Conservation (phyloP, 2,888 invertebrate genomes). For the Polydrusus cervinus region DNA sequence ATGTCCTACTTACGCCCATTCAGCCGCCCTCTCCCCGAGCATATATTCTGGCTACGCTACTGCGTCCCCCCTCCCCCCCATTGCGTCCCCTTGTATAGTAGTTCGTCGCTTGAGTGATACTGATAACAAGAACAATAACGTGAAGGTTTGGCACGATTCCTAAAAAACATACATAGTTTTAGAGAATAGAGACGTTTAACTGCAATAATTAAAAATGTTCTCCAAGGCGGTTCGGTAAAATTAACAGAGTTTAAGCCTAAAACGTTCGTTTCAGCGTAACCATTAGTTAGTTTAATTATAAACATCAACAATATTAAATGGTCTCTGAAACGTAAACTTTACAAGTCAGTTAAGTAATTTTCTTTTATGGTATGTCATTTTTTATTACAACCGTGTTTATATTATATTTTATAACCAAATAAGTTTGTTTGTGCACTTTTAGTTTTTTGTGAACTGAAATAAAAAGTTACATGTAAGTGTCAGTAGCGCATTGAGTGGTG, state of each 20-base stretch:
- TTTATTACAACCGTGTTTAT: neutral
- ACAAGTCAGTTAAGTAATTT: neutral
- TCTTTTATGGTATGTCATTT: constrained; percentile 5
- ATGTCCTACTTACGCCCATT: no score
- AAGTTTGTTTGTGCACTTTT: neutral
- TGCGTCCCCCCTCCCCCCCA: no score
- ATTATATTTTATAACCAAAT: neutral
- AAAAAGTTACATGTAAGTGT: neutral
- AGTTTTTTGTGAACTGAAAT: neutral
- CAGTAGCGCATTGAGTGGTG: neutral
- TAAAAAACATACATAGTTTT: no score
- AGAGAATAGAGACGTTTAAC: no score
- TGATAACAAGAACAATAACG: no score
- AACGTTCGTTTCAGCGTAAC: constrained; percentile 4
- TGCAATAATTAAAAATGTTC: no score
- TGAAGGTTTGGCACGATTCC: no score
- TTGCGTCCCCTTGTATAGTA: no score
- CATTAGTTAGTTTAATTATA: constrained; percentile 21
- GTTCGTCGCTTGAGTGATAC: no score
- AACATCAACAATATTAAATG: constrained; percentile 7
- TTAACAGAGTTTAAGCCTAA: neutral
- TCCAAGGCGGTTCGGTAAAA: no score
- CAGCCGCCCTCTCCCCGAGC: no score
- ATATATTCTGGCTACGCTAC: no score
- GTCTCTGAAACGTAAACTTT: constrained; percentile 15